Conservation (phyloP, 2,888 invertebrate species). For the Invenusta paracnida region DNA sequence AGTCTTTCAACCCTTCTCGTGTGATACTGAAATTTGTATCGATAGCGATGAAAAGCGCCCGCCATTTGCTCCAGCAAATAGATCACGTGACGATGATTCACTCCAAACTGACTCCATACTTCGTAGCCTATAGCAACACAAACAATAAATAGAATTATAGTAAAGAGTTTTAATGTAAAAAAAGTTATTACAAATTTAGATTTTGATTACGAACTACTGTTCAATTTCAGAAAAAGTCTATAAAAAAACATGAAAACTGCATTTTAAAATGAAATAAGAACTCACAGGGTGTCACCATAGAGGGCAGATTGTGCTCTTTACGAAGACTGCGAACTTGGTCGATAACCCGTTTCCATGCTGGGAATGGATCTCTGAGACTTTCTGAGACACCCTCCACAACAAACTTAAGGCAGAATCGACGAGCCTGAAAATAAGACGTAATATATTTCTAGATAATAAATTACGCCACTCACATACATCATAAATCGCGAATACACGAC, state of each 20-base stretch:
- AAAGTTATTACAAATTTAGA: too few species aligned
- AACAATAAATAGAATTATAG: neutral
- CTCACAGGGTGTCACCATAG: neutral
- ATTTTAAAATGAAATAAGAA: neutral
- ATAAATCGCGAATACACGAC: too few species aligned
- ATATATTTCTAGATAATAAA: too few species aligned
- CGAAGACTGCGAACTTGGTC: too few species aligned
- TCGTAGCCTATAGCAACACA: neutral
- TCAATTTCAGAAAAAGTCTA: neutral
- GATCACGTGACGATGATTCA: slow-evolving; percentile 37
- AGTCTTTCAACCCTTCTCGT: neutral
- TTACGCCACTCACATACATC: too few species aligned
- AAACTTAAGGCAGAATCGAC: too few species aligned
- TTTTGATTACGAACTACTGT: neutral
- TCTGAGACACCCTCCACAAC: too few species aligned
- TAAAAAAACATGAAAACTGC: neutral
- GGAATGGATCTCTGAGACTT: too few species aligned
- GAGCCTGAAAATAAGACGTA: too few species aligned
- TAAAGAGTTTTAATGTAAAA: neutral
- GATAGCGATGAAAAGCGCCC: neutral
- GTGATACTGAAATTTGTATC: slow-evolving; percentile 37
- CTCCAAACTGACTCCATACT: slow-evolving; percentile 38
- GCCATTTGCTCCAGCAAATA: slow-evolving; percentile 38
- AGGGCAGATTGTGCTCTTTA: neutral
- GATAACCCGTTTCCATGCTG: too few species aligned